phyloP scores from a whole-genome alignment of 2,797 vertebrate genomes.

The Sternotherus odoratus region DNA sequence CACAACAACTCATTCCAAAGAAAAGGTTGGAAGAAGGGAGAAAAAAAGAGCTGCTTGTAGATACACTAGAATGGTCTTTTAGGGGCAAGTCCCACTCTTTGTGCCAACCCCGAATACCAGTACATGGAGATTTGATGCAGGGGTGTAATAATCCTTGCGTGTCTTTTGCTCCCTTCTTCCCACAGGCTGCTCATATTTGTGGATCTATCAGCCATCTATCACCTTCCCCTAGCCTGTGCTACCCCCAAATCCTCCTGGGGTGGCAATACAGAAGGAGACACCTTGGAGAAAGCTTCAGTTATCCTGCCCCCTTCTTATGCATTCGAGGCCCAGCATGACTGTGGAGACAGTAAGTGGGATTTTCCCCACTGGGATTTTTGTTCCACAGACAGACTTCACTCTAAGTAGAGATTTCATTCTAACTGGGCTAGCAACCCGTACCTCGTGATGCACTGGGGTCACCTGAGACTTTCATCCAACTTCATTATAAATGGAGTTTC shows the following conservation, averaged over 20 bases:
- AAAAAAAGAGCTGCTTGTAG: neutral
- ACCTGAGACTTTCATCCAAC: neutral
- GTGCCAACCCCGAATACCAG: neutral
- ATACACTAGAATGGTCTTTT: neutral
- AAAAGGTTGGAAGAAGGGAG: neutral
- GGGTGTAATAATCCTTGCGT: neutral
- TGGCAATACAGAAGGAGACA: neutral
- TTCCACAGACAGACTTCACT: neutral
- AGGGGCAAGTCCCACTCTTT: neutral
- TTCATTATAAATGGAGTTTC: neutral
- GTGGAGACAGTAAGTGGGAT: neutral
- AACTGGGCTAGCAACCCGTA: neutral
- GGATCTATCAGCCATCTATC: neutral
- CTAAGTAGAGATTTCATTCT: neutral
- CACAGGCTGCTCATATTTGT: neutral
- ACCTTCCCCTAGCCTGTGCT: neutral
- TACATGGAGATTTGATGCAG: neutral
- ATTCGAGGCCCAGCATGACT: neutral
- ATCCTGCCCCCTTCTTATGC: neutral
- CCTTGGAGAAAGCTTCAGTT: neutral
- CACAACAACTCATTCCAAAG: neutral
- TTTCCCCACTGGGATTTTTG: neutral
- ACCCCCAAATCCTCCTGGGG: neutral
- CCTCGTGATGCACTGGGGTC: rapidly evolving
- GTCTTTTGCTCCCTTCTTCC: neutral